Conservation (phyloP, 2,113 vertebrate species). For the Azemiops feae region DNA sequence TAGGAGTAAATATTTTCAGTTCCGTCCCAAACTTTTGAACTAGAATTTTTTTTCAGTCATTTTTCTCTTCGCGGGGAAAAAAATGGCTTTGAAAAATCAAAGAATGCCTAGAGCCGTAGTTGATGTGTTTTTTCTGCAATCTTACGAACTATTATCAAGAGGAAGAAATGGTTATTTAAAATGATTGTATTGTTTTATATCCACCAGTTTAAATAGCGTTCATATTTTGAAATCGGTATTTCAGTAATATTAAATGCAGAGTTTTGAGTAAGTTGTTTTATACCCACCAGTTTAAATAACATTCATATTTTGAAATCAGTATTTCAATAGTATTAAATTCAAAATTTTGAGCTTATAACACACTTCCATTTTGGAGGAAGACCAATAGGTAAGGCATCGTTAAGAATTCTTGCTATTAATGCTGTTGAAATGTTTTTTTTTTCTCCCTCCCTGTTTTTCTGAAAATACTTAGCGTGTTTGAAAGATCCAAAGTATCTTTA, state of each 20-base stretch:
- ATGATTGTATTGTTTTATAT: not conserved
- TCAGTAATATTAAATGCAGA: not conserved
- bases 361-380: not conserved
- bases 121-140: not conserved
- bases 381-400: not conserved
- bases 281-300: not conserved
- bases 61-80: not conserved
- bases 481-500: not conserved
- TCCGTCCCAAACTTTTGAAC: not conserved
- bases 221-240: not conserved
- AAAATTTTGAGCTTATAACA: not conserved
- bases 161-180: not conserved
- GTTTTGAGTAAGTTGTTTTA: not conserved
- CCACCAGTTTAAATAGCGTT: not conserved
- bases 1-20: not conserved
- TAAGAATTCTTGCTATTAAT: not conserved
- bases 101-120: not conserved
- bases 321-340: not conserved
- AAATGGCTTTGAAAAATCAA: not conserved
- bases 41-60: not conserved
- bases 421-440: not conserved
- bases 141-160: constrained; percentile 18
- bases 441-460: not conserved
- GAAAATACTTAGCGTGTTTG: not conserved
- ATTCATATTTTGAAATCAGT: not conserved